Percentiles rank a stretch among this genome's conserved stretches.
Conservation (phyloP, 1,140 invertebrate genomes). For the Ceratitis capitata region DNA sequence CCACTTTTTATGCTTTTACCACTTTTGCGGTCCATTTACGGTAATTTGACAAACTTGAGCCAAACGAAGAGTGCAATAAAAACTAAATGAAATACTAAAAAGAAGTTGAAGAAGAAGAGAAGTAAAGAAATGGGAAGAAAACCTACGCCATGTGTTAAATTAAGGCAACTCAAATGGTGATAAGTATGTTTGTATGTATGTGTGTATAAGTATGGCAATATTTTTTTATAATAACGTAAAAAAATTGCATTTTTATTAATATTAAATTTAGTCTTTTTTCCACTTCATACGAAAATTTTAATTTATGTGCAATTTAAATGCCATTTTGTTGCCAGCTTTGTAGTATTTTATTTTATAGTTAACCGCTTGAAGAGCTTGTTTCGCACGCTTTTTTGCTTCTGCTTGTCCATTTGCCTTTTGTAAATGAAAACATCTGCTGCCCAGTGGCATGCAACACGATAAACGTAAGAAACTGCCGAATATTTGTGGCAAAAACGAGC, state of each 20-base stretch:
- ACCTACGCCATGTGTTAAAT: conserved; percentile 2
- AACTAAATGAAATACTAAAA: no score
- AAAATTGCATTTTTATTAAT: not conserved
- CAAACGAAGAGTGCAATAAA: not conserved
- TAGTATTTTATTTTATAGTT: conserved; percentile 6
- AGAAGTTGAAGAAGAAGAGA: not conserved
- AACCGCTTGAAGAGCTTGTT: not conserved
- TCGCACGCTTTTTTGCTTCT: not conserved
- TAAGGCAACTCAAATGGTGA: not conserved
- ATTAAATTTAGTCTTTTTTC: not conserved
- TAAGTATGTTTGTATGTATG: not conserved
- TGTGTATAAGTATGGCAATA: not conserved
- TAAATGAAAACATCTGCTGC: conserved; percentile 23
- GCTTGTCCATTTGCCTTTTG: not conserved
- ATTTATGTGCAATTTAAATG: conserved; percentile 34
- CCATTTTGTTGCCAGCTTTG: conserved; percentile 19
- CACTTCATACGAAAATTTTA: not conserved
- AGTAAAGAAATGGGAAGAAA: not conserved
- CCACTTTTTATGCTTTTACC: not conserved
- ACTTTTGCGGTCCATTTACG: not conserved
- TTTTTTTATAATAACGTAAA: not conserved
- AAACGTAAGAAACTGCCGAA: not conserved
- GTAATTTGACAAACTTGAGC: not conserved
- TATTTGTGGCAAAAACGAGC: not conserved
- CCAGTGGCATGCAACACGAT: not conserved